Percentiles rank a stretch among this genome's conserved stretches.
These are phyloP conservation scores for Lerema accius DNA, from an alignment of 1,140 invertebrate species.

Conservation along the genomic window DNA sequence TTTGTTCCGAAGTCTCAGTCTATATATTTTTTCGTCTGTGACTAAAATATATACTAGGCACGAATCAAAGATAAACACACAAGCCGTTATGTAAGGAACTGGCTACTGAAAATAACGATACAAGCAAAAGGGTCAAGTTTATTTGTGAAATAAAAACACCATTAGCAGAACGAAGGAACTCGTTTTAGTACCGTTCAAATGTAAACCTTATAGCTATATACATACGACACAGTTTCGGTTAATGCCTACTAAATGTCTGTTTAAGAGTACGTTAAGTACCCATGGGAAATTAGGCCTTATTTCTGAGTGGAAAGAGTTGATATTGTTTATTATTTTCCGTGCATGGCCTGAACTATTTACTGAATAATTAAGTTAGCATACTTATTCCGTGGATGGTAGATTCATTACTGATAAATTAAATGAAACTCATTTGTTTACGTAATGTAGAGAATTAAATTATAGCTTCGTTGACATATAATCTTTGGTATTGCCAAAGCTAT, in stretches of 20 bases:
- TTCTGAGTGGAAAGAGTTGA: not conserved
- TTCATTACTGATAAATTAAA: conserved; percentile 11
- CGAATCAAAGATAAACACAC: not conserved
- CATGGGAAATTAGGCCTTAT: conserved; percentile 5
- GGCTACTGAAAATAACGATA: conserved; percentile 16
- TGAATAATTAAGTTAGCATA: conserved; percentile 27
- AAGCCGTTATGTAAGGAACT: not conserved
- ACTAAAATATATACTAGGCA: too few relatives aligned
- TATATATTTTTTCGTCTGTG: too few relatives aligned
- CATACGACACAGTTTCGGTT: not conserved
- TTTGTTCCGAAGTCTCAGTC: too few relatives aligned
- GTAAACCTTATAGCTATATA: not conserved
- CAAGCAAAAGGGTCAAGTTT: conserved; percentile 26
- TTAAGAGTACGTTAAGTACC: not conserved
- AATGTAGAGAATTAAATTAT: not conserved
- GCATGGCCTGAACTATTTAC: conserved; percentile 1
- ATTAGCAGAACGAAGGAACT: conserved; percentile 17
- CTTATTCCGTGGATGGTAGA: not conserved
- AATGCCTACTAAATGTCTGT: not conserved
- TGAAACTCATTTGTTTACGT: conserved; percentile 1
- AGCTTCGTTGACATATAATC: too few relatives aligned
- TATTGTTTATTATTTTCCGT: not conserved
- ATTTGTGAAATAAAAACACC: conserved; percentile 28
- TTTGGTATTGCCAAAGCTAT: too few relatives aligned
- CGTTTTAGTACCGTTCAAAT: not conserved